Percentiles rank a stretch among this genome's conserved stretches.
Evolutionary conservation across 2,113 vertebrate species (phyloP).

Genomic region (Cyanistes caeruleus): DNA sequence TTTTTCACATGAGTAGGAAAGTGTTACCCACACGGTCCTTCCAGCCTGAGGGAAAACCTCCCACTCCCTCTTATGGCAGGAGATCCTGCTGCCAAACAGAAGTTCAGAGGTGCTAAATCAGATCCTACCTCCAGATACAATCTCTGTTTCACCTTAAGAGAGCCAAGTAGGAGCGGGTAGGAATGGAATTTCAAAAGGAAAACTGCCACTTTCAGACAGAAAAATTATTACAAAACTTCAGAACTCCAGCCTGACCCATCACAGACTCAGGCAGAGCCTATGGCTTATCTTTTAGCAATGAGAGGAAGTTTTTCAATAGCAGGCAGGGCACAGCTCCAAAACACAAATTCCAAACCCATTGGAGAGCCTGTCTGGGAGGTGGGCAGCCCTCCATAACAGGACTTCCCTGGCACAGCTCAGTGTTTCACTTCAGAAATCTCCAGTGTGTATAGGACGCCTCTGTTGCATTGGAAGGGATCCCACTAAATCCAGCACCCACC

Average conservation of each 20-base stretch:
- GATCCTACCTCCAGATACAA: neutral
- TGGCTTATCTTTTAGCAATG: neutral
- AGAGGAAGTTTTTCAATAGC: neutral
- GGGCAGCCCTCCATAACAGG: neutral
- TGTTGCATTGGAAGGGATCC: neutral
- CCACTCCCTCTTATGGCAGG: neutral
- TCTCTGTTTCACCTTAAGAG: neutral
- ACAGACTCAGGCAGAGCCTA: neutral
- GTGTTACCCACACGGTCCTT: neutral
- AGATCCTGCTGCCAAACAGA: neutral
- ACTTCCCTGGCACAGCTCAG: neutral
- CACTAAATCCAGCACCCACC: neutral
- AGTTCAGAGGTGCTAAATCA: neutral
- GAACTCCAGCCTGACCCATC: neutral
- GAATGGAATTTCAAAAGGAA: neutral
- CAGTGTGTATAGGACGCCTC: neutral
- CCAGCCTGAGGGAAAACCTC: neutral
- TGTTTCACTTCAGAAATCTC: neutral
- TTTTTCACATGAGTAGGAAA: neutral
- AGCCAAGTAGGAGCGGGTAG: accelerated
- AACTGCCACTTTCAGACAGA: neutral
- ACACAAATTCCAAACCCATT: neutral
- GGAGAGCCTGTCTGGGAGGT: neutral
- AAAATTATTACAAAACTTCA: neutral
- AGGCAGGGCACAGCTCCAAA: neutral